These are phyloP conservation scores for Watsonalla binaria DNA, from an alignment of 2,888 invertebrate species.

Conservation along the genomic window DNA sequence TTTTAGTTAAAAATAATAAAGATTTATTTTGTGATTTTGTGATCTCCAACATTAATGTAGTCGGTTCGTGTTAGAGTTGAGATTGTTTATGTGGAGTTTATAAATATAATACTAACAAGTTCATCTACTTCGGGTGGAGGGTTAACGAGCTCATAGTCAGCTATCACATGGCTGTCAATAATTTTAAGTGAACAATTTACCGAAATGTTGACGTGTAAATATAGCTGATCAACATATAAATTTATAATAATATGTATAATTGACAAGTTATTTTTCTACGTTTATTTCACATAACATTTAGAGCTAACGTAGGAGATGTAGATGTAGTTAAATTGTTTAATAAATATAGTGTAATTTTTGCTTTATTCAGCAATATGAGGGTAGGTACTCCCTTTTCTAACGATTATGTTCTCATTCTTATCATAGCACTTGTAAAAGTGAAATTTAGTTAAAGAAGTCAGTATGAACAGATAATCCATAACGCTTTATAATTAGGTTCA, in stretches of 20 bases:
- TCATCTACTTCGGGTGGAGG: slow-evolving; percentile 68
- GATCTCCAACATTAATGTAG: slow-evolving; percentile 4
- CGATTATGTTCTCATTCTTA: slow-evolving; percentile 13
- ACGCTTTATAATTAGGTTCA: slow-evolving; percentile 78
- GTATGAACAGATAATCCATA: slow-evolving; percentile 61
- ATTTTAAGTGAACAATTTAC: slow-evolving; percentile 72
- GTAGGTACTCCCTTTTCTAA: slow-evolving; percentile 16
- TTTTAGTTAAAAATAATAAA: no score
- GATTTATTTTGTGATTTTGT: background rate
- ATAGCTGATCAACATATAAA: slow-evolving; percentile 75
- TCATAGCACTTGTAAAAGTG: slow-evolving; percentile 4
- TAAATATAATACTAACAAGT: slow-evolving; percentile 39
- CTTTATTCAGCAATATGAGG: slow-evolving; percentile 34
- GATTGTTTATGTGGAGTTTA: slow-evolving; percentile 15
- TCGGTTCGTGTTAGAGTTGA: slow-evolving; percentile 10
- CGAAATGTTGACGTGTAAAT: slow-evolving; percentile 76
- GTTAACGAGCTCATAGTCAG: slow-evolving; percentile 73
- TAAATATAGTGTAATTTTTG: slow-evolving; percentile 26
- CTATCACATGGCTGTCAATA: slow-evolving; percentile 79
- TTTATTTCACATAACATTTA: slow-evolving; percentile 64
- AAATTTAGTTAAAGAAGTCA: slow-evolving; percentile 41
- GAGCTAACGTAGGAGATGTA: slow-evolving; percentile 42
- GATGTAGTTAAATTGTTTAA: slow-evolving; percentile 14
- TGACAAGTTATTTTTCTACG: slow-evolving; percentile 77
- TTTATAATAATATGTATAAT: slow-evolving; percentile 70